Conservation (phyloP, 1,140 invertebrate species). For the Doryteuthis pealeii region DNA sequence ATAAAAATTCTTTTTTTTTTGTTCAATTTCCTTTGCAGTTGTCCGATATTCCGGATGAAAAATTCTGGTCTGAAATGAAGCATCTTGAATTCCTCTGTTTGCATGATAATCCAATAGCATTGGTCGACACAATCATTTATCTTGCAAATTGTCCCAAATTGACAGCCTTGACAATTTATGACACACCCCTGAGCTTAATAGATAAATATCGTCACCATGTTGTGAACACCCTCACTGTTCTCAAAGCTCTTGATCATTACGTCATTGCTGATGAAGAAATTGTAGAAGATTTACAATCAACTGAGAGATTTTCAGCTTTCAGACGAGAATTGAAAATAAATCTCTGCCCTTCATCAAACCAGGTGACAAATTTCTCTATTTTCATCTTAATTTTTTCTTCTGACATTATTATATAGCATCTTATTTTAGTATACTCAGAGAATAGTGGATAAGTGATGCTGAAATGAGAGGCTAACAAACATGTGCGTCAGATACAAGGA, state of each 20-base stretch:
- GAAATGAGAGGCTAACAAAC: too few relatives aligned
- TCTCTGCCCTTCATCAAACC: slow-evolving; percentile 35
- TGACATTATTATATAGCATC: background rate
- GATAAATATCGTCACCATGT: slow-evolving; percentile 57
- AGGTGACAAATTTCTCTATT: slow-evolving; percentile 29
- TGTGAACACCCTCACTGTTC: slow-evolving; percentile 54
- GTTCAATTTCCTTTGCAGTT: slow-evolving; percentile 41
- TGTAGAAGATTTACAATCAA: slow-evolving; percentile 58
- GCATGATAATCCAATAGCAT: slow-evolving; percentile 58
- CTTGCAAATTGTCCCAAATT: slow-evolving; percentile 45
- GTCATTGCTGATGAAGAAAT: slow-evolving; percentile 60
- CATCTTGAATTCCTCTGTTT: slow-evolving; percentile 51
- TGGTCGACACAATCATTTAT: slow-evolving; percentile 51
- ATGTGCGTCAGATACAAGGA: too few relatives aligned
- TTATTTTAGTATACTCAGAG: too few relatives aligned
- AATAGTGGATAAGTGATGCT: too few relatives aligned
- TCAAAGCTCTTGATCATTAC: slow-evolving; percentile 56
- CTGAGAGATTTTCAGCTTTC: slow-evolving; percentile 41
- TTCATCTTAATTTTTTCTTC: background rate
- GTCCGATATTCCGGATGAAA: slow-evolving; percentile 42
- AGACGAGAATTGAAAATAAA: slow-evolving; percentile 39
- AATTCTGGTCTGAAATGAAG: slow-evolving; percentile 53
- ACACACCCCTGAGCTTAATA: slow-evolving; percentile 56
- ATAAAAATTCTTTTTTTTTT: too few relatives aligned
- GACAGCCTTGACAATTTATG: slow-evolving; percentile 51